Evolutionary conservation across 1,140 invertebrate genomes (phyloP).

Genomic region (Alviniconcha marisindica): DNA sequence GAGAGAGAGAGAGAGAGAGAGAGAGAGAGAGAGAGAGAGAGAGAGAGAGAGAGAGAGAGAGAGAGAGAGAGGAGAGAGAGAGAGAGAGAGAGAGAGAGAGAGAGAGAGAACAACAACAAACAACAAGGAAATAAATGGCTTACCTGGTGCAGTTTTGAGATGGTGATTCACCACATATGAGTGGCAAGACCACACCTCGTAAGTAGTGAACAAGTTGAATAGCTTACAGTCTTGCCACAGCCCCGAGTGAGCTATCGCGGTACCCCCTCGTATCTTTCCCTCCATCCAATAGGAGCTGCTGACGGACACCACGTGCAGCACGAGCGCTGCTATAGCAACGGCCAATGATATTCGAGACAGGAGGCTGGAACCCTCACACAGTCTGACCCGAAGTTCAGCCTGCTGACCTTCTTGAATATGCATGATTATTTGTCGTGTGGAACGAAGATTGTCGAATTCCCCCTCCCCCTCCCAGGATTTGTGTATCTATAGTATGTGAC

Average conservation of each 20-base stretch:
- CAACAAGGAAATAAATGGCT: not conserved
- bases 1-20: too few relatives aligned
- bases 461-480: too few relatives aligned
- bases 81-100: too few relatives aligned
- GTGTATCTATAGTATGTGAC: too few relatives aligned
- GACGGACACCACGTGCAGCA: slow-evolving; percentile 17
- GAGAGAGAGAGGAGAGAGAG: too few relatives aligned
- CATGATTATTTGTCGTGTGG: too few relatives aligned
- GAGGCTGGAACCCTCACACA: slow-evolving; percentile 11
- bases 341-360: not conserved
- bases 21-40: too few relatives aligned
- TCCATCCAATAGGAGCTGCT: slow-evolving; percentile 25
- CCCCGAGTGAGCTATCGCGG: slow-evolving; percentile 12
- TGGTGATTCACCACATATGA: slow-evolving; percentile 5
- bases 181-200: not conserved
- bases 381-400: not conserved
- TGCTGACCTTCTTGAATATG: slow-evolving; percentile 27
- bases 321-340: slow-evolving; percentile 1
- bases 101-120: too few relatives aligned
- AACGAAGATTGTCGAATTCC: too few relatives aligned
- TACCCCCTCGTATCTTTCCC: not conserved
- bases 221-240: slow-evolving; percentile 18
- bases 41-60: too few relatives aligned
- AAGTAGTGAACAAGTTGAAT: not conserved
- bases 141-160: not conserved